Conservation (phyloP, 2,888 invertebrate genomes). For the Anorthoa munda region DNA sequence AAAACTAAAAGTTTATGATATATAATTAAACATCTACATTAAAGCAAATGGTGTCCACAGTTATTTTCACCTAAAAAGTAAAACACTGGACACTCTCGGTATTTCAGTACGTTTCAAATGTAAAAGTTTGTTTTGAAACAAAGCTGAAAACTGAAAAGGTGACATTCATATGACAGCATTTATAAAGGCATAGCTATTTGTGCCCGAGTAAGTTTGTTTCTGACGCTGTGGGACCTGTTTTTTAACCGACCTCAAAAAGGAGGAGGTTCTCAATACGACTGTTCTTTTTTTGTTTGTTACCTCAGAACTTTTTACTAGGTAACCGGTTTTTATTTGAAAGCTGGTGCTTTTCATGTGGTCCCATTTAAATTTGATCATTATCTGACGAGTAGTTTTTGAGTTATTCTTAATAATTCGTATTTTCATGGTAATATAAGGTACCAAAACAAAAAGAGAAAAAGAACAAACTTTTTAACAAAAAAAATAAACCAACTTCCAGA, state of each 20-base stretch:
- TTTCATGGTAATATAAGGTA: too few relatives aligned
- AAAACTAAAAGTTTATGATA: slow-evolving; percentile 35
- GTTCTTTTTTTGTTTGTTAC: too few relatives aligned
- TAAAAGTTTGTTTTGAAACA: slow-evolving; percentile 55
- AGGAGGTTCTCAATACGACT: too few relatives aligned
- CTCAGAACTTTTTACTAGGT: too few relatives aligned
- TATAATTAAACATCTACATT: slow-evolving; percentile 15
- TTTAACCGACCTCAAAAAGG: not conserved
- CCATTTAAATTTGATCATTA: too few relatives aligned
- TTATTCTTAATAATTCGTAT: too few relatives aligned
- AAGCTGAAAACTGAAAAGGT: slow-evolving; percentile 29
- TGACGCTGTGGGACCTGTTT: not conserved
- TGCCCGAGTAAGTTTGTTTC: slow-evolving; percentile 19
- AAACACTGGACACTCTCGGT: slow-evolving; percentile 18
- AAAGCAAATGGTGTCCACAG: slow-evolving; percentile 18
- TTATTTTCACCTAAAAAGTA: slow-evolving; percentile 14
- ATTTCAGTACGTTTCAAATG: slow-evolving; percentile 47
- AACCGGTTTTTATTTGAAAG: too few relatives aligned
- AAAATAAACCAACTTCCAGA: too few relatives aligned
- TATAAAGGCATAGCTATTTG: slow-evolving; percentile 46
- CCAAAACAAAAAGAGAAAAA: too few relatives aligned
- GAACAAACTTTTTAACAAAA: too few relatives aligned
- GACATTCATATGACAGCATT: slow-evolving; percentile 43
- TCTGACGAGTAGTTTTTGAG: too few relatives aligned
- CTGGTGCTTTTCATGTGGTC: too few relatives aligned